These are phyloP conservation scores for Microcebus jonahi DNA, from an alignment of 2,113 vertebrate genomes.

Conservation along the genomic window DNA sequence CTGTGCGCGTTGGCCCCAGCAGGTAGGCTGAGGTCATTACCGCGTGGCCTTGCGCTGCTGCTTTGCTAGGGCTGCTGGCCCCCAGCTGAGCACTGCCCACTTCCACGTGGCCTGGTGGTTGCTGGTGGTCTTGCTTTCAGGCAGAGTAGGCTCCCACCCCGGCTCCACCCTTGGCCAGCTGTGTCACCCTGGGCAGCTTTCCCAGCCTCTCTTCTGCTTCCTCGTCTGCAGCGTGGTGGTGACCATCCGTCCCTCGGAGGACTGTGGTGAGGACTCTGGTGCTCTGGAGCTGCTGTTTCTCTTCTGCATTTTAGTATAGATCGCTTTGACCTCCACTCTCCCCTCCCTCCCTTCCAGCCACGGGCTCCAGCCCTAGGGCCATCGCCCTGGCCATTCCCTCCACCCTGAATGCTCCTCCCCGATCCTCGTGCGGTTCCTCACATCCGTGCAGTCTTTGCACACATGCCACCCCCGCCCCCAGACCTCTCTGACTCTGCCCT, in stretches of 20 bases:
- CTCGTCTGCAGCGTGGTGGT: neutral
- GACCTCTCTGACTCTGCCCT: neutral
- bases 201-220: neutral
- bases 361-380: neutral
- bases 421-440: fast-evolving
- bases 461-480: too few relatives aligned
- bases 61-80: neutral
- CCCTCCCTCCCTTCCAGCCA: neutral
- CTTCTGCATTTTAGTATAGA: neutral
- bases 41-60: neutral
- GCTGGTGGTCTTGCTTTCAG: neutral
- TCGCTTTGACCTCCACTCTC: neutral
- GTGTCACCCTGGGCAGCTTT: too few relatives aligned
- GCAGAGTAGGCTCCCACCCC: neutral
- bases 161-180: neutral
- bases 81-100: neutral
- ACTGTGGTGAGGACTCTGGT: neutral
- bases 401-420: neutral
- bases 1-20: too few relatives aligned
- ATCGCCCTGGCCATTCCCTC: neutral
- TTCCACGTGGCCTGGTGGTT: too few relatives aligned
- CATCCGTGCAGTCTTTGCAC: neutral
- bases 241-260: fast-evolving
- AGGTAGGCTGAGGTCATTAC: fast-evolving
- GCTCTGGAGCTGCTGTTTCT: neutral